These are phyloP conservation scores for Akabosia matsudoensis DNA, from an alignment of 1,140 invertebrate species.

Conservation along the genomic window DNA sequence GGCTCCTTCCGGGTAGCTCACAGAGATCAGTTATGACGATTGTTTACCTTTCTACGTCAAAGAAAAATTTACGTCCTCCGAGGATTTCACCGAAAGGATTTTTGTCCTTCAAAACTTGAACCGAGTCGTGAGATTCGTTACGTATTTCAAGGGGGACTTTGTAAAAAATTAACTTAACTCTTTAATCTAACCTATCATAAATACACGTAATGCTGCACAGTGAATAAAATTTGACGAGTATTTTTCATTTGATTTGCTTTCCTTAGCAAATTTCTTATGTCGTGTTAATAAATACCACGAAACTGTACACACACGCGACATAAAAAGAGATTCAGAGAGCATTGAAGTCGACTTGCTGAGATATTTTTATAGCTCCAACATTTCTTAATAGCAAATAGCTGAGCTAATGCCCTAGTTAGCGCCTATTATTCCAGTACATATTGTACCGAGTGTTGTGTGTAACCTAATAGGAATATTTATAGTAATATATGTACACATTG, in stretches of 20 bases:
- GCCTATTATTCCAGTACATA: neutral
- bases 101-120: neutral
- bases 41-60: neutral
- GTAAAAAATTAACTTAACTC: no score
- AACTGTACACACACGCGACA: neutral
- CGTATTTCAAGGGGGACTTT: neutral
- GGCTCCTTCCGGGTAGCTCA: no score
- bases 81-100: neutral
- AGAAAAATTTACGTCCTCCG: neutral
- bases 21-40: neutral
- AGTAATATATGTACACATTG: neutral
- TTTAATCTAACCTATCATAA: no score
- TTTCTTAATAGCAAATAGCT: neutral
- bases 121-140: neutral
- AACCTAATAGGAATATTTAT: neutral
- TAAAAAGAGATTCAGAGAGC: neutral
- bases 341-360: neutral
- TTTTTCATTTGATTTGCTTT: neutral
- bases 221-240: neutral
- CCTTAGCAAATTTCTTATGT: neutral
- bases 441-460: neutral
- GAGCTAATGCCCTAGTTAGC: neutral
- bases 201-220: neutral
- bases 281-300: neutral
- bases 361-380: neutral